Base-by-base conservation (phyloP, 2,888 invertebrate genomes). In the Platypus cylindrus region DNA sequence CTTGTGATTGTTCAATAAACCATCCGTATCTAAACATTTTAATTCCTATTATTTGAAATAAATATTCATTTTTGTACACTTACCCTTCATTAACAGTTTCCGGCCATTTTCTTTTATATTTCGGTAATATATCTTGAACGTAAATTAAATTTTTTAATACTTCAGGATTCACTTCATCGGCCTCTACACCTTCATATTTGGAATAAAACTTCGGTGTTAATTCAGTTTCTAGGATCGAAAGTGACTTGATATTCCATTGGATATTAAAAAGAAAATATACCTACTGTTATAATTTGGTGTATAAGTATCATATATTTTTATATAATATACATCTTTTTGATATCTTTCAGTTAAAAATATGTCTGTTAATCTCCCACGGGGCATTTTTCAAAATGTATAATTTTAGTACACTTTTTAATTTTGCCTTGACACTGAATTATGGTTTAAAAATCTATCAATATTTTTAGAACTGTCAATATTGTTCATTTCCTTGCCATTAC, bases 151-250 rank as follows among this genome's bases (percentile, higher is more conserved):
- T 48, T n/a, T 49, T 38, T 5, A 58, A 44, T 2, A 55, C 35
- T 5, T 44, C 38, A 3, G 46, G 46, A 37, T 56, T 48, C 2
- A 51, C 51, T 16, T 48, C 41, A 5, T 45, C 47, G 9, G 47
- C 39, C 37, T 48, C 46, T 36, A 48, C 46, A 1, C 40, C 44
- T 33, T 61, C 58, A 43, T 55, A 48, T 42, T 48, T 54, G 5
- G 58, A 53, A 42, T 60, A 61, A 44, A 61, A 59, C 45, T 61
- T 61, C 7, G 51, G 45, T 3, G 59, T 53, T n/a, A 56, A 37
- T 13, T 41, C 41, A 3, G 51, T 45, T 32, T 47, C 57, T 57
- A 35, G 36, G 48, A 48, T 24, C 5, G 12, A n/a, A n/a, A n/a
- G n/a, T n/a, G n/a, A 14, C 20, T 8, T 11, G 25, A 25, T 35